A percentile compares a stretch with the other conserved stretches of the same genome.
These are phyloP conservation scores for Mesoclemmys tuberculata DNA, from an alignment of 2,113 vertebrate species.

Conservation along the genomic window DNA sequence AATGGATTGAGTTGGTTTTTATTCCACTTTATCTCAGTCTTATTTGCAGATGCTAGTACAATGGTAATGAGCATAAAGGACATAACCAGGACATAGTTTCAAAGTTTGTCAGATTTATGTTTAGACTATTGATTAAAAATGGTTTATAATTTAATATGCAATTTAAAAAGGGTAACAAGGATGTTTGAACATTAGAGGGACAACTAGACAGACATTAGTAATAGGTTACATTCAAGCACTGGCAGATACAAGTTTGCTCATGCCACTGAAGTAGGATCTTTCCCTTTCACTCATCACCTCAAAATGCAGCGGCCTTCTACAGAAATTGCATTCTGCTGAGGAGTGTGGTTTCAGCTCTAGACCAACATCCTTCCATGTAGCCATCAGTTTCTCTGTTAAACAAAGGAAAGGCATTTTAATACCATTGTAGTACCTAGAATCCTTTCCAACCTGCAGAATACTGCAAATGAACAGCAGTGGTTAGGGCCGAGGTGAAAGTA, in stretches of 20 bases:
- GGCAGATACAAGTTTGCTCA: conserved; percentile 91
- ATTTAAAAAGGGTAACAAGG: conserved; percentile 69
- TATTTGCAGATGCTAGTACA: too few relatives aligned
- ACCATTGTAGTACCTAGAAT: not conserved
- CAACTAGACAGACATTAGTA: not conserved
- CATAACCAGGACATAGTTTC: not conserved
- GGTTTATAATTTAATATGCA: conserved; percentile 62
- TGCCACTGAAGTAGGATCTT: conserved; percentile 91
- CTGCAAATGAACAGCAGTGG: too few relatives aligned
- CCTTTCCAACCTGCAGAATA: not conserved
- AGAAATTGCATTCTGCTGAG: conserved; percentile 93
- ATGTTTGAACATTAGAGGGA: not conserved
- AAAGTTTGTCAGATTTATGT: conserved; percentile 70
- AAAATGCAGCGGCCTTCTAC: conserved; percentile 94
- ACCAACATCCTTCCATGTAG: conserved; percentile 90
- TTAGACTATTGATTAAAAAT: conserved; percentile 68
- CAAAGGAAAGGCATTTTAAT: not conserved
- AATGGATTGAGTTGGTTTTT: not conserved
- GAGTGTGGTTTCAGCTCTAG: conserved; percentile 91
- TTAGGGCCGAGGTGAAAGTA: not conserved
- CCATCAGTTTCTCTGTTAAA: conserved; percentile 87
- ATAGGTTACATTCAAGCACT: conserved; percentile 79
- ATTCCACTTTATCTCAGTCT: not conserved
- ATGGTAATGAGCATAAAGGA: not conserved
- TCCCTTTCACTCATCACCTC: conserved; percentile 96